phyloP scores from a whole-genome alignment of 53 echinoderm and acorn worm genomes.

The Glandiceps talaboti region DNA sequence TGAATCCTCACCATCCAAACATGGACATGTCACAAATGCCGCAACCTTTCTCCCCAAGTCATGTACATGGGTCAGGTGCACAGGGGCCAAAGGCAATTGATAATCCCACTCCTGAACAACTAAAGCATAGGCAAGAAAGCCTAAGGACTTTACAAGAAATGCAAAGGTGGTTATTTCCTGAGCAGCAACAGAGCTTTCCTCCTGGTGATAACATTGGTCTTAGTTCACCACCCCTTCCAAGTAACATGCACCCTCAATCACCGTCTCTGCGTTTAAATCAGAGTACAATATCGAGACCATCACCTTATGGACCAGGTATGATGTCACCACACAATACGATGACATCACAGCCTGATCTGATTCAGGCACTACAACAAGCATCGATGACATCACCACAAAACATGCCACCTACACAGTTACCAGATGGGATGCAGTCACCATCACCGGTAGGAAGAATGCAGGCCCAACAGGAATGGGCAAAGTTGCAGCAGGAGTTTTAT shows the following conservation, averaged over 20 bases:
- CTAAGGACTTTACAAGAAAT: conserved; percentile 78
- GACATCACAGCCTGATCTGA: conserved; percentile 30
- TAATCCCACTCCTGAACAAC: conserved; percentile 88
- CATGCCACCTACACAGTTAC: conserved; percentile 53
- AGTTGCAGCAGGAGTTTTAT: conserved; percentile 95
- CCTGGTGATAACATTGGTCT: conserved; percentile 62
- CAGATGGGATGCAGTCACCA: conserved; percentile 52
- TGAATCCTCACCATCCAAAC: background rate
- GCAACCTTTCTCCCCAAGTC: background rate
- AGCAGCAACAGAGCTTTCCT: conserved; percentile 69
- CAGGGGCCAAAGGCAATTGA: conserved; percentile 73
- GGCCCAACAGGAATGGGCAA: conserved; percentile 84
- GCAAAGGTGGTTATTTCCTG: conserved; percentile 85
- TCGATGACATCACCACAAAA: conserved; percentile 21
- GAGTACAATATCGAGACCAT: background rate
- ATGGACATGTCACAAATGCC: background rate
- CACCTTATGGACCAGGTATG: conserved; percentile 2
- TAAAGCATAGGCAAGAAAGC: conserved; percentile 71
- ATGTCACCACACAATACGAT: conserved; percentile 1
- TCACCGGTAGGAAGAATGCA: conserved; percentile 87
- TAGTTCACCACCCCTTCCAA: conserved; percentile 17
- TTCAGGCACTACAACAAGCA: background rate
- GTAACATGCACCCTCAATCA: background rate
- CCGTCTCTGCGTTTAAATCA: background rate
- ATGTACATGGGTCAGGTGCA: conserved; percentile 20